Evolutionary conservation across 2,797 vertebrate genomes (phyloP).

Genomic region (Choloepus didactylus): DNA sequence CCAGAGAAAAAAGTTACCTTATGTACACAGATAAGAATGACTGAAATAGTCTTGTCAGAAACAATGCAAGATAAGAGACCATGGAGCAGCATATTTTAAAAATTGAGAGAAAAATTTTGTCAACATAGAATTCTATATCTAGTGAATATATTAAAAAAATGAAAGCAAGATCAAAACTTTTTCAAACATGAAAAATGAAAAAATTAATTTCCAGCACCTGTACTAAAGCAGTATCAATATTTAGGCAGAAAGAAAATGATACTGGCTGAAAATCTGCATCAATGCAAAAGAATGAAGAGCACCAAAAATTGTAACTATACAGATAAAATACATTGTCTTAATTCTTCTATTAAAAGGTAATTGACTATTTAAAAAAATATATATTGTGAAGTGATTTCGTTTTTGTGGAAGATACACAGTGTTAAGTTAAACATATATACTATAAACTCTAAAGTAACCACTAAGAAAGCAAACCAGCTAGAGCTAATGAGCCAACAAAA

Average conservation of each 20-base stretch:
- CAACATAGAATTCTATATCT: neutral
- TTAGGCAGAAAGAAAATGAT: conserved; percentile 13
- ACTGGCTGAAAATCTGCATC: neutral
- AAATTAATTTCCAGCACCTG: neutral
- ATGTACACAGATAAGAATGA: neutral
- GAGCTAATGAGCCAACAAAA: neutral
- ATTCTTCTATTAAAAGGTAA: neutral
- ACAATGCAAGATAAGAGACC: neutral
- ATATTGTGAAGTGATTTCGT: neutral
- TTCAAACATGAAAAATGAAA: neutral
- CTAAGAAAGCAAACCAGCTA: neutral
- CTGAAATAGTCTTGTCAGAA: neutral
- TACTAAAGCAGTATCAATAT: neutral
- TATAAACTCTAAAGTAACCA: conserved; percentile 12
- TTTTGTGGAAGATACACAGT: neutral
- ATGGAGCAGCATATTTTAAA: neutral
- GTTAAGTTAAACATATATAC: neutral
- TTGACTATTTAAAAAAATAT: neutral
- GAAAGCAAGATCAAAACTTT: neutral
- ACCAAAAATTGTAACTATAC: neutral
- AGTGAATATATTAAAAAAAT: neutral
- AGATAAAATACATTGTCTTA: neutral
- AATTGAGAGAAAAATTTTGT: neutral
- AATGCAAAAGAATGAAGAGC: neutral
- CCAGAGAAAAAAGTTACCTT: neutral